Percentiles rank a stretch among this genome's conserved stretches.
Conservation (phyloP, 1,140 invertebrate genomes). For the Drosophila bocki region DNA sequence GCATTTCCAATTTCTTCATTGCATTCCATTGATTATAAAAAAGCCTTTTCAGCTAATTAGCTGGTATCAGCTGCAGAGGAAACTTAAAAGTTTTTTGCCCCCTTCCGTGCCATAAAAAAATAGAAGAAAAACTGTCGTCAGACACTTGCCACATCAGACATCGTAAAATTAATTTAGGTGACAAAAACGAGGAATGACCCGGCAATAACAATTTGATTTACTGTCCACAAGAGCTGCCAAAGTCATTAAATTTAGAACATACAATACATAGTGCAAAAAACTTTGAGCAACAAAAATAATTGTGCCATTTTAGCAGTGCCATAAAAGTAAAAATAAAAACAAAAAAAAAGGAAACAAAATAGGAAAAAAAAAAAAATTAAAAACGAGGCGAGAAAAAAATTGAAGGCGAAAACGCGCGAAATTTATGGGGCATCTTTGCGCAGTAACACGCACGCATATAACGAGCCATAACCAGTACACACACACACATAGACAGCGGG, state of each 20-base stretch:
- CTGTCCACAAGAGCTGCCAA: constrained; percentile 50
- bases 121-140: constrained; percentile 15
- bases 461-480: constrained; percentile 73
- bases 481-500: constrained; percentile 37
- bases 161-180: constrained; percentile 71
- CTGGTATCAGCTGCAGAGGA: constrained; percentile 11
- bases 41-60: constrained; percentile 37
- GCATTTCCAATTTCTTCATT: background rate
- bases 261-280: constrained; percentile 42
- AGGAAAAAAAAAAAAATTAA: constrained; percentile 38
- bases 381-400: constrained; percentile 53
- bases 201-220: constrained; percentile 75
- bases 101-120: background rate
- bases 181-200: constrained; percentile 44
- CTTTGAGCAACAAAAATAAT: constrained; percentile 64
- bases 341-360: background rate
- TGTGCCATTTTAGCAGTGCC: constrained; percentile 52
- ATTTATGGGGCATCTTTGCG: constrained; percentile 81
- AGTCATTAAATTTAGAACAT: constrained; percentile 77
- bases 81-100: constrained; percentile 19
- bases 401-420: constrained; percentile 80
- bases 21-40: constrained; percentile 6
- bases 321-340: constrained; percentile 26
- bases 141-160: constrained; percentile 50
- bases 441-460: constrained; percentile 81